These are phyloP conservation scores for Atherinomorus stipes DNA, from an alignment of 2,113 vertebrate genomes.

Conservation along the genomic window DNA sequence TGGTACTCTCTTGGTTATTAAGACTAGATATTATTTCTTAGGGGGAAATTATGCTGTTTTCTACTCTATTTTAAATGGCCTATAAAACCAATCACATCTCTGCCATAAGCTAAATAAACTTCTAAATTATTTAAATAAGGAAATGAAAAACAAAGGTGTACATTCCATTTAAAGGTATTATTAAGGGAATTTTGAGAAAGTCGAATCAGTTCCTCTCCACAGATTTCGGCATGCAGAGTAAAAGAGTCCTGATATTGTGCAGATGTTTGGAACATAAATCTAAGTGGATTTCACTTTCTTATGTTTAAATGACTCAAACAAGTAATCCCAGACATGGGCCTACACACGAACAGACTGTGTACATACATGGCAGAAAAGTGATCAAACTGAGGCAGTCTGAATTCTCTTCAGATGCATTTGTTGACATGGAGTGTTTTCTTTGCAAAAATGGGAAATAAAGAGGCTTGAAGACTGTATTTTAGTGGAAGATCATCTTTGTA, in stretches of 20 bases:
- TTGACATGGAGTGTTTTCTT: conserved; percentile 31
- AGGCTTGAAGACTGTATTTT: conserved; percentile 33
- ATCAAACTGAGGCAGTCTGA: conserved; percentile 1
- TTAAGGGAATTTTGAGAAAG: neutral
- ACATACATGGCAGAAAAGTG: neutral
- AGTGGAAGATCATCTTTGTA: conserved; percentile 51
- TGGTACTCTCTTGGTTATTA: neutral
- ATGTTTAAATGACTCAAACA: neutral
- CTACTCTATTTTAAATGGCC: neutral
- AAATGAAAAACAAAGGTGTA: neutral
- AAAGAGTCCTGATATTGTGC: too few relatives aligned
- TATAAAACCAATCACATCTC: neutral
- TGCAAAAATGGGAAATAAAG: conserved; percentile 3
- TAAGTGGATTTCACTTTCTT: neutral
- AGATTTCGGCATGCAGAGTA: too few relatives aligned
- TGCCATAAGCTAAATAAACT: neutral
- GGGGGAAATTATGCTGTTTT: neutral
- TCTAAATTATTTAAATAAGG: neutral
- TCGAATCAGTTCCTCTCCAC: neutral
- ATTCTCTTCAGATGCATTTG: conserved; percentile 16
- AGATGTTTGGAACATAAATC: neutral
- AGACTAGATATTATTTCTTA: neutral
- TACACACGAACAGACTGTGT: neutral
- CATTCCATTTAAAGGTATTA: neutral
- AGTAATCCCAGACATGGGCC: neutral